Conservation (phyloP, 2,113 vertebrate genomes). For the Penelope pileata region DNA sequence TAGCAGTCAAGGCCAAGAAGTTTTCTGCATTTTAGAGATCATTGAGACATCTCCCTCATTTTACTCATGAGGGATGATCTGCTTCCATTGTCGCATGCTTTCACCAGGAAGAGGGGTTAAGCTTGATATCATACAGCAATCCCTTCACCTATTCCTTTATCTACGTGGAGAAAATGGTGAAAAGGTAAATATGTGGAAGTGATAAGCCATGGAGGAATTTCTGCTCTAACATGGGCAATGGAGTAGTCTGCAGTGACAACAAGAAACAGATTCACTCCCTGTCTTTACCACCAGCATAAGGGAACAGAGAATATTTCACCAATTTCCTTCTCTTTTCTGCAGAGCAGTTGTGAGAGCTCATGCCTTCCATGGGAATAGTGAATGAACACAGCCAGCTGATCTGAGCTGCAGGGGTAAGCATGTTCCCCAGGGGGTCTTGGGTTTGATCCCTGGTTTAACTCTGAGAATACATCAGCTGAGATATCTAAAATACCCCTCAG, state of each 20-base stretch:
- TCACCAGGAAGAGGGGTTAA: neutral
- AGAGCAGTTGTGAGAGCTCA: neutral
- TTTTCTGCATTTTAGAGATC: neutral
- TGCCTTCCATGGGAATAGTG: neutral
- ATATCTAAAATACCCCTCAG: neutral
- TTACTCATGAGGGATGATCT: neutral
- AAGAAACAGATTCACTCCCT: neutral
- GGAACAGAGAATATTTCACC: neutral
- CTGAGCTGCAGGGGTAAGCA: accelerated
- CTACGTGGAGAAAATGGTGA: neutral
- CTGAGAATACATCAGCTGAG: neutral
- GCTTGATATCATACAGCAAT: neutral
- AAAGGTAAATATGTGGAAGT: neutral
- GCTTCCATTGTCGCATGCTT: neutral
- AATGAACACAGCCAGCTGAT: neutral
- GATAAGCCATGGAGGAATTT: neutral
- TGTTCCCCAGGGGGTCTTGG: neutral
- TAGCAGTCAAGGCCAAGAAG: neutral
- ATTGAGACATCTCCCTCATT: neutral
- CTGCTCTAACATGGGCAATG: neutral
- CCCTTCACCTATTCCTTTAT: neutral
- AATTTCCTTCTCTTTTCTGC: neutral
- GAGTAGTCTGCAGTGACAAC: neutral
- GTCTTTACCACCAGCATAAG: neutral
- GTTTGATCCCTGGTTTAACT: neutral